Conservation (phyloP, 2,888 invertebrate genomes). For the Drosophila nr. perissopoda region DNA sequence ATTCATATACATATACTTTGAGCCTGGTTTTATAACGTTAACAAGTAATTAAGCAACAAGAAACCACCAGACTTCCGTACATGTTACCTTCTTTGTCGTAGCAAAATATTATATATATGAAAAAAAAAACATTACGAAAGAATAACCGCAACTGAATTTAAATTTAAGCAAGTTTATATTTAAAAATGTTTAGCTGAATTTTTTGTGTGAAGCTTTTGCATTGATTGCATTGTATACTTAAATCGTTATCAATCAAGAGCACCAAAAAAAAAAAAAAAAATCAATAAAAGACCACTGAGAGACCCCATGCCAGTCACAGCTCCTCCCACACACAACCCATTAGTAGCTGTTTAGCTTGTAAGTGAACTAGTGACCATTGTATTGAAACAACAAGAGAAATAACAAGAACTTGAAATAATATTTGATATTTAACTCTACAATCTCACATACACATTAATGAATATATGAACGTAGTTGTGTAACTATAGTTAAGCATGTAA, state of each 20-base stretch:
- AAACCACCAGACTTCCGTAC: constrained; percentile 79
- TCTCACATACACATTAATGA: constrained; percentile 53
- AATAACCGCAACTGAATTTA: constrained; percentile 57
- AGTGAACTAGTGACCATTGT: constrained; percentile 62
- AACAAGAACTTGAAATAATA: constrained; percentile 16
- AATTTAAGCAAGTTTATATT: constrained; percentile 56
- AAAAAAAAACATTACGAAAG: constrained; percentile 12
- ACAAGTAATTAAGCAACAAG: constrained; percentile 64
- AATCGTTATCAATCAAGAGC: constrained; percentile 42
- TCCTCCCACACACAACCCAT: constrained; percentile 14
- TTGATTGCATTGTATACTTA: constrained; percentile 45
- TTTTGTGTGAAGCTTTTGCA: constrained; percentile 55
- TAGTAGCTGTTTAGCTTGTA: constrained; percentile 53
- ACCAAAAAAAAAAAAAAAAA: constrained; percentile 30
- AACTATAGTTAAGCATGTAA: constrained; percentile 70
- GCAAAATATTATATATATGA: constrained; percentile 30
- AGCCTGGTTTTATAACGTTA: constrained; percentile 53
- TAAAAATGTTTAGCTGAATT: constrained; percentile 56
- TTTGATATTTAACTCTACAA: constrained; percentile 71
- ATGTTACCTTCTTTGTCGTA: constrained; percentile 70
- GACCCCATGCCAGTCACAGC: constrained; percentile 69
- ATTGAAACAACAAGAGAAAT: constrained; percentile 22
- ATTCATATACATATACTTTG: constrained; percentile 35
- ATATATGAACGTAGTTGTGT: constrained; percentile 61
- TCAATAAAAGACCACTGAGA: constrained; percentile 37